Percentiles rank a stretch among this genome's conserved stretches.
Conservation (phyloP, 2,113 vertebrate genomes). For the Heloderma charlesbogerti region DNA sequence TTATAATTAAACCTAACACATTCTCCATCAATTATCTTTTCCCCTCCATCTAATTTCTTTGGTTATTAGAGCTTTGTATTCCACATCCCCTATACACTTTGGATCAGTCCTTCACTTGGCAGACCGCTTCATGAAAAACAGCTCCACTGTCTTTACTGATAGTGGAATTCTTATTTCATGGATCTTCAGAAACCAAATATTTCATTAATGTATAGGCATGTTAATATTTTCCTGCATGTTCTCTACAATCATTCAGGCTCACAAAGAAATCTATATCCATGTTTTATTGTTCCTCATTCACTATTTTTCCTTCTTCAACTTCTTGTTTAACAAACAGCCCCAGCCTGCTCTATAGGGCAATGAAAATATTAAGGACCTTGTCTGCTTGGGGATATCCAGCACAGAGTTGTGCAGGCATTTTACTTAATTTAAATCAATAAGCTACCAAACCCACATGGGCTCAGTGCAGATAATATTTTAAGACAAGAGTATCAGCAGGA, state of each 20-base stretch:
- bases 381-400: not conserved
- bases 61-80: not conserved
- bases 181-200: not conserved
- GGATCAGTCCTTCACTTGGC: not conserved
- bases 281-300: rapidly evolving
- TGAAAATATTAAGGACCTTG: not conserved
- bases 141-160: not conserved
- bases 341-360: not conserved
- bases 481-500: not conserved
- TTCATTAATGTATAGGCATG: not conserved
- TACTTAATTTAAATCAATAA: conserved; percentile 14
- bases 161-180: not conserved
- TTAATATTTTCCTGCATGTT: not conserved
- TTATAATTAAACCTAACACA: not conserved
- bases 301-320: not conserved
- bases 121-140: not conserved
- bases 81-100: not conserved
- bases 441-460: not conserved
- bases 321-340: not conserved
- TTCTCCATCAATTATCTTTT: not conserved
- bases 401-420: not conserved
- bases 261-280: conserved; percentile 1
- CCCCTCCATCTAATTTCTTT: not conserved
- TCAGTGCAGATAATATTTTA: not conserved
- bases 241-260: not conserved